These are phyloP conservation scores for Sylvilagus bachmani DNA, from an alignment of 2,113 vertebrate genomes.

Conservation along the genomic window DNA sequence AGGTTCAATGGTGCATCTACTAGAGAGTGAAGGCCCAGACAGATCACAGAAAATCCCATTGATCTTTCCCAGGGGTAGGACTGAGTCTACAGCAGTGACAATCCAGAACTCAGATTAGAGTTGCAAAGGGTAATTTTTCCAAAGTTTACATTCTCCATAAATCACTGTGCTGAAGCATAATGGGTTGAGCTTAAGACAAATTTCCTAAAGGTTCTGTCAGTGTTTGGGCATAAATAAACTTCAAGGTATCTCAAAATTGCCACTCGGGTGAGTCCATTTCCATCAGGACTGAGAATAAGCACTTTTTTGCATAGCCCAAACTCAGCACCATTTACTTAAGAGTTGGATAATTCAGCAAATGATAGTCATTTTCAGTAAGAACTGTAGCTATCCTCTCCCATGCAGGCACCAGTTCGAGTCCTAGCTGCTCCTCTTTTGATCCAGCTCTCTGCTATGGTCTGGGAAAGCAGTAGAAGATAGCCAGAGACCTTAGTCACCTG, in stretches of 20 bases:
- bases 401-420: too few species aligned
- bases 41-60: conserved; percentile 22
- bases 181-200: conserved; percentile 43
- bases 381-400: background rate
- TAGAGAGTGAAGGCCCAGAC: background rate
- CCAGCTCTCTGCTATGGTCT: too few species aligned
- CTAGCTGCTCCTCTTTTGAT: too few species aligned
- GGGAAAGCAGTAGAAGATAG: too few species aligned
- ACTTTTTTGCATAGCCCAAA: background rate
- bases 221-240: conserved; percentile 18
- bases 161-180: conserved; percentile 46
- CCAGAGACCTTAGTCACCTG: too few species aligned
- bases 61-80: conserved; percentile 9
- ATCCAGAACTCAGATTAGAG: conserved; percentile 48
- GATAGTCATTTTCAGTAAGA: background rate
- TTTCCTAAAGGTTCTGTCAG: conserved; percentile 50
- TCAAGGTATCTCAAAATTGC: background rate
- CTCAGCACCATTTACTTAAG: background rate
- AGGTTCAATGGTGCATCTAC: background rate
- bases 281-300: background rate
- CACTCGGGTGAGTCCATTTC: background rate
- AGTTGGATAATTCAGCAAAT: background rate
- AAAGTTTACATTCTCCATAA: conserved; percentile 55
- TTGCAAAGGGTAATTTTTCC: conserved; percentile 51
- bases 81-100: background rate